Conservation (phyloP, 2,888 invertebrate genomes). For the Camponotus fellah region DNA sequence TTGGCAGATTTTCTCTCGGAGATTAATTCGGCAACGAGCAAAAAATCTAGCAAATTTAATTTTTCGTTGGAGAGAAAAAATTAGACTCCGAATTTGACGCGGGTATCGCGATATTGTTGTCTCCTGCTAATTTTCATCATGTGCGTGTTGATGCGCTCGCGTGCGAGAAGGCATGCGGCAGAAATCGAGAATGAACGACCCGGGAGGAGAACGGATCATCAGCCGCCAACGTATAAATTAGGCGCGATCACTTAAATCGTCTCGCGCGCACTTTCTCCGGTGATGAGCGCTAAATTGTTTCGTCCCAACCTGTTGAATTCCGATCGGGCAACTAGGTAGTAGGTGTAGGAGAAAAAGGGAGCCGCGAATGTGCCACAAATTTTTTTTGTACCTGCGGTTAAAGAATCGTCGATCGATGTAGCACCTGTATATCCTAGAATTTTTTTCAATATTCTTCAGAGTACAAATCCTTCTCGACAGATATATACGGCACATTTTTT, state of each 20-base stretch:
- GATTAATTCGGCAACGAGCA: background rate
- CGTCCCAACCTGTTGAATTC: constrained; percentile 52
- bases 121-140: background rate
- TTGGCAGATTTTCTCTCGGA: background rate
- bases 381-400: background rate
- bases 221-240: constrained; percentile 39
- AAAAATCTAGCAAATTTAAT: background rate
- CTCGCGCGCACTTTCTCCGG: constrained; percentile 30
- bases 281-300: constrained; percentile 46
- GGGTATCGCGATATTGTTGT: background rate
- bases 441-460: background rate
- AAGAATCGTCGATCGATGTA: constrained; percentile 19
- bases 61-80: background rate
- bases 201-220: constrained; percentile 30
- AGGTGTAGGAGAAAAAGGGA: background rate
- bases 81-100: background rate
- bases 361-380: background rate
- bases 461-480: background rate
- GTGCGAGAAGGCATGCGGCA: constrained; percentile 45
- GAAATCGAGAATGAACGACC: constrained; percentile 42
- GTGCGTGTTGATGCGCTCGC: constrained; percentile 15
- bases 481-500: background rate
- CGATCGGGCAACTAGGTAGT: background rate
- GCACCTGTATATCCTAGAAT: background rate
- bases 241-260: constrained; percentile 48